phyloP scores from a whole-genome alignment of 2,888 invertebrate genomes.

The Brachypalpus laphriformis region DNA sequence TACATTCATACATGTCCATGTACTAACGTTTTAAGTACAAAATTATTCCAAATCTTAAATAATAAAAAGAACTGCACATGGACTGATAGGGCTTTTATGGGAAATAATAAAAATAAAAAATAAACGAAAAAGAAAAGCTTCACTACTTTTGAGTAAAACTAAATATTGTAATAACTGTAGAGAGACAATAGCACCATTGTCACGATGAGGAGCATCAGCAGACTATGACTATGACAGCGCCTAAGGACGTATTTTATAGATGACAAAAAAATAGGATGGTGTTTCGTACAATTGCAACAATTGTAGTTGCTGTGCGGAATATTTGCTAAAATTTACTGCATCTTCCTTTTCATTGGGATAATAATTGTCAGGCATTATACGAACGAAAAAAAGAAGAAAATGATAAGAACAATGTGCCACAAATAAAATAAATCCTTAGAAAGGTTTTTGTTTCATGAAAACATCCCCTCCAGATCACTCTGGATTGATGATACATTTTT shows the following conservation, averaged over 20 bases:
- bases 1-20: too few relatives aligned
- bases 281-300: slow-evolving; percentile 66
- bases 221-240: slow-evolving; percentile 48
- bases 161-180: slow-evolving; percentile 30
- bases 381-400: background rate
- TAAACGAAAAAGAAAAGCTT: background rate
- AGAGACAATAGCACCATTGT: slow-evolving; percentile 54
- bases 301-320: slow-evolving; percentile 50
- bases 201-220: slow-evolving; percentile 38
- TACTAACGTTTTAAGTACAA: too few relatives aligned
- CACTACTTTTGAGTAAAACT: slow-evolving; percentile 16
- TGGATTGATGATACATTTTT: too few relatives aligned
- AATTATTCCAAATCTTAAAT: too few relatives aligned
- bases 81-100: too few relatives aligned
- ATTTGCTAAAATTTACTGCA: slow-evolving; percentile 7
- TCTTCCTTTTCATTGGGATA: slow-evolving; percentile 3
- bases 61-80: too few relatives aligned
- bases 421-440: slow-evolving; percentile 1
- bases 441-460: background rate
- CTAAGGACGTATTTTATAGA: slow-evolving; percentile 58
- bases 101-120: too few relatives aligned
- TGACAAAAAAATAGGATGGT: slow-evolving; percentile 54
- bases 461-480: too few relatives aligned
- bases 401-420: background rate
- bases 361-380: slow-evolving; percentile 10